Percentiles rank a stretch among this genome's conserved stretches.
Evolutionary conservation across 2,888 invertebrate species (phyloP).

Genomic region (Andricus curvator): DNA sequence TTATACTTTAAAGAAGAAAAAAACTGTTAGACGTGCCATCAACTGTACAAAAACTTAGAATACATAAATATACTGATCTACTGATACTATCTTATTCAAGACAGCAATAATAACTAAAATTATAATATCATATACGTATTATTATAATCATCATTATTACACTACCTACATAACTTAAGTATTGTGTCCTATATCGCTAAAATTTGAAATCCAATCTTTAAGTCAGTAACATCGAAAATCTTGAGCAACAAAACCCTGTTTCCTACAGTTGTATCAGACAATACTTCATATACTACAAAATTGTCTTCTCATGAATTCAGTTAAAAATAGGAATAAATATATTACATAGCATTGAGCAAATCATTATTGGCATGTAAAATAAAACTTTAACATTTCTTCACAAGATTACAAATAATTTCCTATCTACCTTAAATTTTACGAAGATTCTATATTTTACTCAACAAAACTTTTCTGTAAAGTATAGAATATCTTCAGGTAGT

Average conservation of each 20-base stretch:
- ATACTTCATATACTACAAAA: neutral
- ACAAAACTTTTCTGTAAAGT: neutral
- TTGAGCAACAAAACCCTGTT: slow-evolving; percentile 24
- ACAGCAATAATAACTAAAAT: neutral
- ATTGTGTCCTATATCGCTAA: neutral
- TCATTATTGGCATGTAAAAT: slow-evolving; percentile 31
- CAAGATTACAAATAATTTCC: neutral
- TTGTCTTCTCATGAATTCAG: slow-evolving; percentile 2
- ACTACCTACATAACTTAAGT: neutral
- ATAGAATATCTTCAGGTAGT: neutral
- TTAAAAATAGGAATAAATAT: slow-evolving; percentile 31
- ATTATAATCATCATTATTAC: neutral
- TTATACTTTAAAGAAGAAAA: neutral
- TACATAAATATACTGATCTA: slow-evolving; percentile 3
- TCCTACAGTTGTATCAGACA: neutral
- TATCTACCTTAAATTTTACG: neutral
- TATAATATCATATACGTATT: neutral
- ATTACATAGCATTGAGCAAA: slow-evolving; percentile 24
- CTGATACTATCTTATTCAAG: neutral
- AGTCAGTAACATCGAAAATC: neutral
- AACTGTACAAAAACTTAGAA: slow-evolving; percentile 1
- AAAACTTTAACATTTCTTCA: neutral
- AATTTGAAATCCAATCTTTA: neutral
- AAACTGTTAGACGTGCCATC: neutral
- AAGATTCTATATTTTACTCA: neutral